Evolutionary conservation across 1,140 invertebrate genomes (phyloP).

Genomic region (Zaprionus ornatus): DNA sequence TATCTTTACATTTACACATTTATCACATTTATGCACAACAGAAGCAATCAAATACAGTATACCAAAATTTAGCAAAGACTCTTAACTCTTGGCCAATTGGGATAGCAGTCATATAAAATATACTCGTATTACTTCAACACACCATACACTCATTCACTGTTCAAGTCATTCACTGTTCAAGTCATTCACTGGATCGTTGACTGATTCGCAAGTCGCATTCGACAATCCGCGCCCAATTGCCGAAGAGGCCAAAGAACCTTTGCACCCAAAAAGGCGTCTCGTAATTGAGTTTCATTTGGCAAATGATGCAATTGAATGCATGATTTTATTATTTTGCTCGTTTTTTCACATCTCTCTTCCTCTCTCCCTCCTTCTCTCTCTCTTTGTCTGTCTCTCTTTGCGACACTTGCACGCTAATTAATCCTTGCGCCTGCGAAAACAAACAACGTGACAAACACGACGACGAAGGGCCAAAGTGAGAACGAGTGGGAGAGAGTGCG

Average conservation of each 20-base stretch:
- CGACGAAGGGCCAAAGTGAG: neutral
- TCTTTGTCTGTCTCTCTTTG: conserved; percentile 42
- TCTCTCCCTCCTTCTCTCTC: neutral
- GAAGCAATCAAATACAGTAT: no score
- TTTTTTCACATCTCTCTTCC: conserved; percentile 37
- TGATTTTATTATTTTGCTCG: conserved; percentile 60
- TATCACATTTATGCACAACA: no score
- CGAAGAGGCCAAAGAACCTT: conserved; percentile 53
- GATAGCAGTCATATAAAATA: no score
- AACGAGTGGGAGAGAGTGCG: neutral
- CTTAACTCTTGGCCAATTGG: no score
- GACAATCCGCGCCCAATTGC: conserved; percentile 24
- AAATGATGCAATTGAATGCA: conserved; percentile 77
- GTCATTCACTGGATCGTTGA: conserved; percentile 21
- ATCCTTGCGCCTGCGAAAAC: conserved; percentile 77
- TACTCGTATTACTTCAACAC: no score
- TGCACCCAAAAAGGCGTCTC: conserved; percentile 23
- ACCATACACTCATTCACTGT: neutral
- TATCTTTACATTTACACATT: no score
- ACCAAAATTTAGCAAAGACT: neutral
- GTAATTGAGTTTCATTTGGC: conserved; percentile 69
- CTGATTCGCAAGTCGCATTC: conserved; percentile 16
- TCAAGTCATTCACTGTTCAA: conserved; percentile 6
- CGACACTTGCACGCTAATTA: conserved; percentile 81
- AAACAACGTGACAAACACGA: conserved; percentile 54